These are phyloP conservation scores for Cheilosia vernalis DNA, from an alignment of 2,888 invertebrate species.

Conservation along the genomic window DNA sequence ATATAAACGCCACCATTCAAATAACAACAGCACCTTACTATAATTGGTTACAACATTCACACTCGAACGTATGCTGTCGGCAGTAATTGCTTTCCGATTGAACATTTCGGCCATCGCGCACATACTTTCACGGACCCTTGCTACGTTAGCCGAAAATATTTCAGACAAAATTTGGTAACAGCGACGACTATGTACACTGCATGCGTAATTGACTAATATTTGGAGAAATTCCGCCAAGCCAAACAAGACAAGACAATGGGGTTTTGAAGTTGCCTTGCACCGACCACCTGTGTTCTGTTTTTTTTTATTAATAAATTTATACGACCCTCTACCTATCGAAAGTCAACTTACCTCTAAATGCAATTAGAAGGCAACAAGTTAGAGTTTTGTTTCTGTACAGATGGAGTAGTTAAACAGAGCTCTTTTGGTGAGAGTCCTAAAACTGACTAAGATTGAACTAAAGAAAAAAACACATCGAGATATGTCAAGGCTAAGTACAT, in stretches of 20 bases:
- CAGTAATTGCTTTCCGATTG: not conserved
- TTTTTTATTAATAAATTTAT: conserved; percentile 1
- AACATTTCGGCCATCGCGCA: not conserved
- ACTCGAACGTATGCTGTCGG: conserved; percentile 1
- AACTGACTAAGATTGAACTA: no score
- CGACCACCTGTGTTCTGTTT: not conserved
- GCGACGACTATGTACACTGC: not conserved
- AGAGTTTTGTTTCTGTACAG: no score
- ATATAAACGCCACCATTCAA: conserved; percentile 15
- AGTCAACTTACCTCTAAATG: conserved; percentile 28
- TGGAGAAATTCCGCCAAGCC: conserved; percentile 3
- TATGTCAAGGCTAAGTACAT: no score
- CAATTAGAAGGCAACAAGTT: no score
- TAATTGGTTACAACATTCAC: conserved; percentile 46
- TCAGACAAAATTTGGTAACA: not conserved
- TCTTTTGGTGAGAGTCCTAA: no score
- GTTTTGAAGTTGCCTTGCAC: not conserved
- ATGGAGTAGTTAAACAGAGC: no score
- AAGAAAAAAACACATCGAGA: no score
- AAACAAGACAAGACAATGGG: not conserved
- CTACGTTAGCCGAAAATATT: conserved; percentile 6
- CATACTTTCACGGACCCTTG: conserved; percentile 43
- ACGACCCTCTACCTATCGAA: conserved; percentile 22
- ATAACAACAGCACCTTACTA: conserved; percentile 27
- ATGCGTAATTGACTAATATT: conserved; percentile 36